Percentiles rank a stretch among this genome's conserved stretches.
These are phyloP conservation scores for Neoarius graeffei DNA, from an alignment of 2,113 vertebrate genomes.

Conservation along the genomic window DNA sequence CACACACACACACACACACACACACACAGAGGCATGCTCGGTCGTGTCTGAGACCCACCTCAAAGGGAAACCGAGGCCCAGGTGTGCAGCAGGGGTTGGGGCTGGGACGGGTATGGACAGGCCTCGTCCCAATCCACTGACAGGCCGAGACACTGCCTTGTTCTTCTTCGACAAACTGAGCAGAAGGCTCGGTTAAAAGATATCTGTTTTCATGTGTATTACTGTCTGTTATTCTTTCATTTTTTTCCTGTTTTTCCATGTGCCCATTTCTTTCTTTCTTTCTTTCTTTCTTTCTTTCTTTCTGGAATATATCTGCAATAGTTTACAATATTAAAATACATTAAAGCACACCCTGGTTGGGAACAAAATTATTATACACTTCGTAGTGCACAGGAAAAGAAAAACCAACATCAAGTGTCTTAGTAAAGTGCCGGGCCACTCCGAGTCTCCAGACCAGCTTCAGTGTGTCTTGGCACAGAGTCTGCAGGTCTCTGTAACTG, in stretches of 20 bases:
- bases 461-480: background rate
- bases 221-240: constrained; percentile 8
- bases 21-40: constrained; percentile 37
- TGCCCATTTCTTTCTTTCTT: background rate
- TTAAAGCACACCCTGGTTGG: background rate
- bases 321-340: background rate
- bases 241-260: background rate
- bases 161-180: background rate
- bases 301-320: background rate
- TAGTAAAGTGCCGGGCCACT: background rate
- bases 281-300: background rate
- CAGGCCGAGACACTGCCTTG: constrained; percentile 24
- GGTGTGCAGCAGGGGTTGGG: constrained; percentile 48
- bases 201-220: background rate
- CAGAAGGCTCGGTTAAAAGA: constrained; percentile 1
- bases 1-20: constrained; percentile 12
- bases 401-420: background rate
- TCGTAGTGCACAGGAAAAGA: no score
- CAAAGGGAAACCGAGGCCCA: constrained; percentile 47
- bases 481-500: background rate
- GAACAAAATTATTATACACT: background rate
- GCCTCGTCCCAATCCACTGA: constrained; percentile 45
- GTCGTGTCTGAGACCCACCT: constrained; percentile 50
- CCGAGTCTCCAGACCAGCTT: background rate
- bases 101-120: constrained; percentile 57